Conservation (phyloP, 2,888 invertebrate species). For the Sphaerophoria taeniata region DNA sequence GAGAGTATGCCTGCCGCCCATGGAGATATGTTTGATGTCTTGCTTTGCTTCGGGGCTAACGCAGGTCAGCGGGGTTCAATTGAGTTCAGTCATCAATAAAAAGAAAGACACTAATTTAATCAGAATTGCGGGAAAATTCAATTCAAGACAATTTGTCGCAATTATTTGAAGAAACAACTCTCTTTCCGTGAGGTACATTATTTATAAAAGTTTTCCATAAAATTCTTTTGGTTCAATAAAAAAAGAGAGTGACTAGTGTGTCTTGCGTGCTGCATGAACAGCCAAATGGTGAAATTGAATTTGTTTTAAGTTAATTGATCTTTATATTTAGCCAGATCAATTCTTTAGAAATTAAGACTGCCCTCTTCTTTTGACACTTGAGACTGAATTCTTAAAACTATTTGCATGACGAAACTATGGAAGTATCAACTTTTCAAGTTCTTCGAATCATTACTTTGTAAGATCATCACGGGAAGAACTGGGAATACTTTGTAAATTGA, state of each 20-base stretch:
- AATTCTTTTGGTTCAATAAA: background rate
- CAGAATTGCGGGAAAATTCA: conserved; percentile 60
- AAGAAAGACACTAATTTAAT: conserved; percentile 68
- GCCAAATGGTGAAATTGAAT: background rate
- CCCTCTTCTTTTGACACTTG: too few species aligned
- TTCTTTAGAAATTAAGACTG: background rate
- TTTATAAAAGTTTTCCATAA: background rate
- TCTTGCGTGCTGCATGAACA: too few species aligned
- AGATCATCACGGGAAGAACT: too few species aligned
- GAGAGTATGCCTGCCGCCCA: conserved; percentile 33
- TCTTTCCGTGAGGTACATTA: background rate
- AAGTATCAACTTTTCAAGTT: too few species aligned
- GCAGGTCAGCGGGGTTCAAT: conserved; percentile 66
- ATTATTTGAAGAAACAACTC: conserved; percentile 22
- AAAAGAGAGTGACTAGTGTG: background rate
- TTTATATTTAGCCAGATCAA: conserved; percentile 27
- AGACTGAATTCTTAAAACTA: too few species aligned
- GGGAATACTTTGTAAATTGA: too few species aligned
- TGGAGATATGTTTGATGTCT: conserved; percentile 52
- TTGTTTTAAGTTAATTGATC: conserved; percentile 29
- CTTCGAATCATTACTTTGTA: too few species aligned
- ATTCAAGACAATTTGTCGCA: conserved; percentile 59
- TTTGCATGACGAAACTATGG: too few species aligned
- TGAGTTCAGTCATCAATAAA: conserved; percentile 64
- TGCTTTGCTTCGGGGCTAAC: conserved; percentile 51